phyloP scores from a whole-genome alignment of 2,888 invertebrate species.

The Mactromeris polynyma region DNA sequence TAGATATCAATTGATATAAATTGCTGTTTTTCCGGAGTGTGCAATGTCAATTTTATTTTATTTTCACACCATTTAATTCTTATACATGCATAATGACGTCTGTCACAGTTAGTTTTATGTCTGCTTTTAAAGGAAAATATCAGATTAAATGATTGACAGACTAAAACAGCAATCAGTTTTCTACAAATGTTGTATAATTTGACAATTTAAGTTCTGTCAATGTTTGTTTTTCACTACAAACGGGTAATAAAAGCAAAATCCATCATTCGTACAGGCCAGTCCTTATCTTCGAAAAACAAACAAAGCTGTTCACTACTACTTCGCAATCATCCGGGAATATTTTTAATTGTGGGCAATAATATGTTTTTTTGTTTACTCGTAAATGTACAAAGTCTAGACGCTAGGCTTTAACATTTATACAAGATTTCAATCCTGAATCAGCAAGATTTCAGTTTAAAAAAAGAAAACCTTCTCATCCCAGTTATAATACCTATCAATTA shows the following conservation, averaged over 20 bases:
- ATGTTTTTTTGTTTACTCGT: constrained; percentile 15
- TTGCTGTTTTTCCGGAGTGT: background rate
- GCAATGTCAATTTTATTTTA: background rate
- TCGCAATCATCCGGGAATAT: constrained; percentile 12
- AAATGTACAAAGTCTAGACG: constrained; percentile 20
- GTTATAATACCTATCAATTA: background rate
- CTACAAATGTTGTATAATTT: constrained; percentile 28
- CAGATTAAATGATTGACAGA: background rate
- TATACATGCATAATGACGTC: background rate
- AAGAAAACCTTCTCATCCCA: background rate
- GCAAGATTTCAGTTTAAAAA: background rate
- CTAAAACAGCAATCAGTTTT: constrained; percentile 7
- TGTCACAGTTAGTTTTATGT: background rate
- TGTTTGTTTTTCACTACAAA: constrained; percentile 50
- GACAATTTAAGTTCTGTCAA: constrained; percentile 24
- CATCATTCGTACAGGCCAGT: constrained; percentile 19
- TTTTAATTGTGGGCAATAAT: constrained; percentile 18
- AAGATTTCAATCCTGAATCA: background rate
- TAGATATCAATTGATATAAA: background rate
- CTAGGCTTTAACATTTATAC: background rate
- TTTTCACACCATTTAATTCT: background rate
- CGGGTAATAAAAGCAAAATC: constrained; percentile 30
- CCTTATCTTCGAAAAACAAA: constrained; percentile 46
- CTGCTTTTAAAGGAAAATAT: background rate
- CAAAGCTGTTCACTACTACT: constrained; percentile 25